These are phyloP conservation scores for Potorous gilbertii DNA, from an alignment of 2,797 vertebrate genomes.

Conservation along the genomic window DNA sequence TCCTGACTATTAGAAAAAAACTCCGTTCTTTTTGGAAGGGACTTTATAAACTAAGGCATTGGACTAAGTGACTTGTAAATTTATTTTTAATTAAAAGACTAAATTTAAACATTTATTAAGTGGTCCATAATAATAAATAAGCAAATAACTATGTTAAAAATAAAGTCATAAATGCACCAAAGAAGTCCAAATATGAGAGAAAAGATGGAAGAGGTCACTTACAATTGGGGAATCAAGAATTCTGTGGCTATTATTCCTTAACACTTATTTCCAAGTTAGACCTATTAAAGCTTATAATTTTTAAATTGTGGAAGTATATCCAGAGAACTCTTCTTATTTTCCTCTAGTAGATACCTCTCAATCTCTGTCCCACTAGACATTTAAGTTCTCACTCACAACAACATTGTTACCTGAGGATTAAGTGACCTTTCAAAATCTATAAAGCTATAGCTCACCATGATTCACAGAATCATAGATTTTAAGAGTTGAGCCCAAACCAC, in stretches of 20 bases:
- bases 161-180: not conserved
- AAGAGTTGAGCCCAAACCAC: not conserved
- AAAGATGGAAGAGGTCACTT: not conserved
- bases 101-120: not conserved
- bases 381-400: not conserved
- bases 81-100: not conserved
- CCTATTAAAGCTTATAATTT: not conserved
- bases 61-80: not conserved
- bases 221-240: not conserved
- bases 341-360: not conserved
- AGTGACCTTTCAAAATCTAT: not conserved
- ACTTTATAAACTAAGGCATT: not conserved
- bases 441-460: not conserved
- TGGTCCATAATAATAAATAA: not conserved
- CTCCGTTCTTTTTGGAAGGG: not conserved
- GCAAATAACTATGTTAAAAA: not conserved
- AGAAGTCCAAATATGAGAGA: not conserved
- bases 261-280: not conserved
- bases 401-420: not conserved
- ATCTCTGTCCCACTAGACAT: not conserved
- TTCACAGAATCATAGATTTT: not conserved
- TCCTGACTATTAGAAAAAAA: not conserved
- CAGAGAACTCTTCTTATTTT: not conserved
- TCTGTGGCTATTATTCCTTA: not conserved
- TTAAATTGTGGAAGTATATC: not conserved